Conservation (phyloP, 2,113 vertebrate genomes). For the Chamaetylas fuelleborni region DNA sequence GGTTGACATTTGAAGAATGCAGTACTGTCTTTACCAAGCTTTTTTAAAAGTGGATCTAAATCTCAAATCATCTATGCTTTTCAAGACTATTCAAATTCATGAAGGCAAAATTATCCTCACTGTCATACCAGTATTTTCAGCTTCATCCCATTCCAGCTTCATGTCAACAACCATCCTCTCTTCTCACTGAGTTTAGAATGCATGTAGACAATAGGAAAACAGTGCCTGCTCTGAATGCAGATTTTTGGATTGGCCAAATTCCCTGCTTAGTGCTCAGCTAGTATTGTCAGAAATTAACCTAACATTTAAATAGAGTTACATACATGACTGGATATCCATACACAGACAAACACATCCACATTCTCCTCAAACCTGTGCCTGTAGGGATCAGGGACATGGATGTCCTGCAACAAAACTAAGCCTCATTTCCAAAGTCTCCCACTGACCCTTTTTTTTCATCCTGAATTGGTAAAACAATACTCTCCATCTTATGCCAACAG, state of each 20-base stretch:
- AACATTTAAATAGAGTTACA: background rate
- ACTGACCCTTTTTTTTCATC: background rate
- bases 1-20: constrained; percentile 56
- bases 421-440: background rate
- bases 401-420: background rate
- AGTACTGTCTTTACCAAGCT: constrained; percentile 17
- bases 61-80: constrained; percentile 50
- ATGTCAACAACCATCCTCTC: constrained; percentile 35
- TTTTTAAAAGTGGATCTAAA: constrained; percentile 45
- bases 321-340: background rate
- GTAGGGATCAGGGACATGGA: background rate
- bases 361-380: background rate
- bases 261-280: background rate
- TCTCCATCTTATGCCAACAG: background rate
- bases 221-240: background rate
- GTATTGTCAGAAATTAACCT: background rate
- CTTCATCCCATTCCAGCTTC: constrained; percentile 40
- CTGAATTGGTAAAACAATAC: background rate
- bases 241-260: background rate
- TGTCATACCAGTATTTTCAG: constrained; percentile 58
- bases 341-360: background rate
- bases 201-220: constrained; percentile 9
- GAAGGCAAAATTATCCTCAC: constrained; percentile 60
- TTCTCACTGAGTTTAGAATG: background rate
- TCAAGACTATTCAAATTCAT: constrained; percentile 61